Evolutionary conservation across 2,888 invertebrate species (phyloP).

Genomic region (Apodemia zela): DNA sequence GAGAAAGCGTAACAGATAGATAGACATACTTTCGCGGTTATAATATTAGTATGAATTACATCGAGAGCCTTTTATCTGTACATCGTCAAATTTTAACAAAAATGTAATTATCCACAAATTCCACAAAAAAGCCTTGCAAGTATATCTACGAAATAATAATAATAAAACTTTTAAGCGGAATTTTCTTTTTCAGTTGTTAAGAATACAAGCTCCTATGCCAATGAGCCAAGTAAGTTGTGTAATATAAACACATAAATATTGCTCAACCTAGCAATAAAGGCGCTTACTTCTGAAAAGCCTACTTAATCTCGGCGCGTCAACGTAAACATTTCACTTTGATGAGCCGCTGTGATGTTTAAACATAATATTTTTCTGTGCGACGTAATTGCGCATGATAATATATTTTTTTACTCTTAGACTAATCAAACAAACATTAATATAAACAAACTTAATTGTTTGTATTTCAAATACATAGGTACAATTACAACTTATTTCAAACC

Average conservation of each 20-base stretch:
- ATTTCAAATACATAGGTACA: too few species aligned
- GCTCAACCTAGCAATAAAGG: conserved; percentile 53
- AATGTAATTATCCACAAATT: too few species aligned
- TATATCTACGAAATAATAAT: too few species aligned
- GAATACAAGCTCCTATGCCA: conserved; percentile 17
- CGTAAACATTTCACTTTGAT: conserved; percentile 60
- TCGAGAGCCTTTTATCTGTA: too few species aligned
- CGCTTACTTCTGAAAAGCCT: conserved; percentile 70
- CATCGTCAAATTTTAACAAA: too few species aligned
- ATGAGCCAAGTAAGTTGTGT: conserved; percentile 44
- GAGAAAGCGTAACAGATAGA: too few species aligned
- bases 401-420: too few species aligned
- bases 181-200: background rate
- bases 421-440: background rate
- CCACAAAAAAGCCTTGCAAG: too few species aligned
- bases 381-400: background rate
- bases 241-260: conserved; percentile 58
- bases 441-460: too few species aligned
- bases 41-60: too few species aligned
- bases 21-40: too few species aligned
- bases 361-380: conserved; percentile 37
- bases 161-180: background rate
- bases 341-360: conserved; percentile 55
- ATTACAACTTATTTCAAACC: too few species aligned
- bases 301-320: conserved; percentile 58